Evolutionary conservation across 2,113 vertebrate genomes (phyloP), one percentile per base, ranked within the genome.

Genomic region (Phalacrocorax brasilianus): DNA sequence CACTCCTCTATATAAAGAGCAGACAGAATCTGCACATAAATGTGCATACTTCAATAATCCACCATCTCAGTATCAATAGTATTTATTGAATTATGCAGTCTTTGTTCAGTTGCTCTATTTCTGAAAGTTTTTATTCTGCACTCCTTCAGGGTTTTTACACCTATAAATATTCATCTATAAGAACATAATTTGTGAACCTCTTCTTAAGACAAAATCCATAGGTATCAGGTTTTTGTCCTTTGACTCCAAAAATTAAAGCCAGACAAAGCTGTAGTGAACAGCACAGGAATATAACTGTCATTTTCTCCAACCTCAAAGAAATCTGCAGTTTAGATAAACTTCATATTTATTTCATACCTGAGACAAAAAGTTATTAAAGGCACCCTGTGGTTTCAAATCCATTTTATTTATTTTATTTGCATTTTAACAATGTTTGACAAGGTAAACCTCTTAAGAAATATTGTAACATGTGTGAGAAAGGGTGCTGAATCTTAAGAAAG

Each of bases 321-420:
- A 81, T 74, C 79, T 95, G 8, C 78, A 72, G 23, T 90, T 96
- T 91, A 96, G 65, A 81, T 75, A 61, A 83, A 97, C 72, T 93
- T 96, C 66, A 27, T 94, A 74, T 96, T 93, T 97, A 81, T 70
- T 95, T 91, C 68, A 76, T 73, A 85, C 93, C 73, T 95, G 80
- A 94, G 86, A 96, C 79, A 92, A 96, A 97, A 97, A 90, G 73
- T 90, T 96, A 95, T 97, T 97, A 98, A 86, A 97, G 79, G 80
- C 35, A 96, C 84, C 85, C 88, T 47, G 63, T 73, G 88, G 91
- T 90, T 97, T 93, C 85, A 96, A 97, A 95, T 95, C 67, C 50
- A 83, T 94, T 98, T 96, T 97, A 85, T 97, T 97, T 98, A 95
- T 94, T 97, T 98, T 97, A 97, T 98, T 98, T 98, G 98, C 90